Base-by-base conservation (phyloP, 1,140 invertebrate species). In the Drosophila takahashii region DNA sequence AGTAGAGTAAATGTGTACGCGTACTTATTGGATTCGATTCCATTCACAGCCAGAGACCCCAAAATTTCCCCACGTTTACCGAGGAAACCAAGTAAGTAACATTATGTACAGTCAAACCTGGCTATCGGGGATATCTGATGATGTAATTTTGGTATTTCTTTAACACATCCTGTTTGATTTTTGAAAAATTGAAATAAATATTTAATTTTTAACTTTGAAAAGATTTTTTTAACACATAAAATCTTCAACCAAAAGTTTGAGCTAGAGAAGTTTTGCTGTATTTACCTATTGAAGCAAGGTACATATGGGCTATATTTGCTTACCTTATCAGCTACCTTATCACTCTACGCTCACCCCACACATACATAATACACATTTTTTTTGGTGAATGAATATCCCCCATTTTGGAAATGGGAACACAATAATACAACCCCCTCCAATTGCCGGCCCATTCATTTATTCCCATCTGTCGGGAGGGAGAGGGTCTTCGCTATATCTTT, bases 1-100 rank as follows among this genome's bases (percentile, higher is more conserved):
- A 42, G 51, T 61, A 67, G 57, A 59, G 62, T 78, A 64, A 81
- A 77, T 61, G 32, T 67, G 27, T 67, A 54, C 32, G 62, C 67
- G 60, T 62, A 76, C 70, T 75, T 75, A 66, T 78, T 70, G 39
- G 34, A 54, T 67, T 84, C 47, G 47, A 16, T 34, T 50, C 84
- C 80, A 84, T 84, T 84, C 80, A 83, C 57, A 77, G 41, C 10
- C 32, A 45, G 9, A 34, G 34, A 37, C 53, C 45, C 16, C 15
- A 29, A 15, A 29, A 15, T 58, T 65, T 26, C 52, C 11, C 39
- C 18, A 44, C 22, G 18, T 16, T n/a, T 16, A 34, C 57, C 9
- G 6, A 27, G 26, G 15, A 47, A 47, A n/a, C 11, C 22, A 34
- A 34, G 15, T 34, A 16, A 29, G 8, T 56, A 37, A 18, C 27